A percentile compares a stretch with the other conserved stretches of the same genome.
These are phyloP conservation scores for Andricus grossulariae DNA, from an alignment of 1,140 invertebrate species.

Conservation along the genomic window DNA sequence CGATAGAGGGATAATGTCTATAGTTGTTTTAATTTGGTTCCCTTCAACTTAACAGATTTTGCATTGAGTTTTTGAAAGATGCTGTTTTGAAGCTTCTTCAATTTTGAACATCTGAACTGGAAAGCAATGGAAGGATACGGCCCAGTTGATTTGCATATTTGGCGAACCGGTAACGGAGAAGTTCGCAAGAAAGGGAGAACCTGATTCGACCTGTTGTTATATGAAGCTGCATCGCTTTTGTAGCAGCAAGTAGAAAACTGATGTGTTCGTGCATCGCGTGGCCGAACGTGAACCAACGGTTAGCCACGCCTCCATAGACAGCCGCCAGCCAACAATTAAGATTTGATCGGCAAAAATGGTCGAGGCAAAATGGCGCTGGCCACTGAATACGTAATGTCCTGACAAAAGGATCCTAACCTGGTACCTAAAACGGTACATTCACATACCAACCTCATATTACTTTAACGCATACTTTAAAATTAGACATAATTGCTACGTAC, in stretches of 20 bases:
- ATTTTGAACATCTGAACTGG: background rate
- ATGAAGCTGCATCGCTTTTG: slow-evolving; percentile 48
- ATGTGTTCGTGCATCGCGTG: slow-evolving; percentile 72
- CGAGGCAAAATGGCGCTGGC: slow-evolving; percentile 75
- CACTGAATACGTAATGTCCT: slow-evolving; percentile 73
- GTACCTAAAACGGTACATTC: slow-evolving; percentile 45
- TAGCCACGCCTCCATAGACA: slow-evolving; percentile 75
- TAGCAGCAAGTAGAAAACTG: slow-evolving; percentile 64
- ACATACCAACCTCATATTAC: background rate
- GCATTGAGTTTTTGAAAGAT: background rate
- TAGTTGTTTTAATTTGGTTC: too few species aligned
- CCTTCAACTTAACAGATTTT: too few species aligned
- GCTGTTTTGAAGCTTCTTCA: background rate
- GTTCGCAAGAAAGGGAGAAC: slow-evolving; percentile 48
- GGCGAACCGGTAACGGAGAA: slow-evolving; percentile 53
- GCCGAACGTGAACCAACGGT: slow-evolving; percentile 69
- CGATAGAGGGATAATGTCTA: too few species aligned
- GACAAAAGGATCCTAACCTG: slow-evolving; percentile 44
- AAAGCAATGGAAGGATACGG: slow-evolving; percentile 11
- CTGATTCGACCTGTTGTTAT: slow-evolving; percentile 42
- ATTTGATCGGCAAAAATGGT: slow-evolving; percentile 78
- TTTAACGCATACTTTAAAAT: background rate
- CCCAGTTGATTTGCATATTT: slow-evolving; percentile 62
- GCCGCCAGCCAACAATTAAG: slow-evolving; percentile 77
- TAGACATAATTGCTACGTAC: background rate